Evolutionary conservation across 2,797 vertebrate genomes (phyloP), one percentile per base, ranked within the genome.

Genomic region (Pelochelys cantorii): DNA sequence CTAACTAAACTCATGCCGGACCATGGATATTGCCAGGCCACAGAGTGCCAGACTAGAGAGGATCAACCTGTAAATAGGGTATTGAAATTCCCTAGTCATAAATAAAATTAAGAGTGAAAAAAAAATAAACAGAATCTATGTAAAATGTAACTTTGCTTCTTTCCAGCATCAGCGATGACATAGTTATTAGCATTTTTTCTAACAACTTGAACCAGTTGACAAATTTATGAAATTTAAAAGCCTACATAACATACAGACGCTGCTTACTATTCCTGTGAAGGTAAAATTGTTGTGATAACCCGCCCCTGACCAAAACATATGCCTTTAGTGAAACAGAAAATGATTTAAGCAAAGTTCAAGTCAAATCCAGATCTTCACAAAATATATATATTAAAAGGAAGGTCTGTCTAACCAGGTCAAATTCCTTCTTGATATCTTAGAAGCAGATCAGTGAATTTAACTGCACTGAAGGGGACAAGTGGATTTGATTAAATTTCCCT

Each of bases 401-500:
- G 10, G 9, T 79, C 68, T 77, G 0, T 77, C 29, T 85, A 89
- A 82, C 84, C 77, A 74, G 62, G 74, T 91, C 80, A 85, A 87
- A 90, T 31, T 57, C 74, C 37, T 87, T 85, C 57, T 59, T 75
- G 17, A 48, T 90, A 91, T 92, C 86, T 96, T 96, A 91, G 68
- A 80, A 78, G 4, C 5, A 79, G 81, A 93, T 95, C 89, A 91
- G 18, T 84, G 57, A 74, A 42, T 88, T 86, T 77, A 95, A 90
- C 37, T 88, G 48, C 83, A 79, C n/a, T 57, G 90, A 84, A 83
- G 83, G 84, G 79, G 54, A 85, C 65, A 79, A 79, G 23, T 94
- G 95, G 78, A 89, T 93, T 95, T 97, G 74, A 97, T 95, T 97
- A 95, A 4, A 34, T 88, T 95, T 91, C 85, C 17, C 85, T 97